Percentiles rank a stretch among this genome's conserved stretches.
Conservation (phyloP, 35 echinoderm and acorn worm species). For the Heliocidaris tuberculata region DNA sequence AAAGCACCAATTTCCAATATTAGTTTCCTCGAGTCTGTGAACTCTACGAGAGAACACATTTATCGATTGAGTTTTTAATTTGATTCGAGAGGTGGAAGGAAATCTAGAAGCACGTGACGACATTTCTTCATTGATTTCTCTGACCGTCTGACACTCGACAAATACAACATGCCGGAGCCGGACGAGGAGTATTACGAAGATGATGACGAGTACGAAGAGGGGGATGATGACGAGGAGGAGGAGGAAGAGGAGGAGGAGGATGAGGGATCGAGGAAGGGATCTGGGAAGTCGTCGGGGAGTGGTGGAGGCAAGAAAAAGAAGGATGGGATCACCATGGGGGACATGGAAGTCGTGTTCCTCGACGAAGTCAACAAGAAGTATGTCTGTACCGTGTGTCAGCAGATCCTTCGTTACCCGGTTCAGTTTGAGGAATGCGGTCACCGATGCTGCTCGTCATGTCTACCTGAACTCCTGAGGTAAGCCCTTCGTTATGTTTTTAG, state of each 20-base stretch:
- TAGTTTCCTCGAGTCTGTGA: background rate
- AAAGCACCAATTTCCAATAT: background rate
- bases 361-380: conserved; percentile 84
- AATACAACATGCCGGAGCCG: conserved; percentile 35
- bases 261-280: conserved; percentile 51
- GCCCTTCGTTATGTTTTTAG: background rate
- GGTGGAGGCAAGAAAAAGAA: conserved; percentile 56
- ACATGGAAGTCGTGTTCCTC: conserved; percentile 65
- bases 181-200: conserved; percentile 46
- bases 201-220: conserved; percentile 14
- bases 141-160: background rate
- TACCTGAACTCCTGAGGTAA: conserved; percentile 85
- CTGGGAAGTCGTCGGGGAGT: conserved; percentile 52
- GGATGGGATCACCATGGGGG: conserved; percentile 62
- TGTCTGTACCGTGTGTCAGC: conserved; percentile 81
- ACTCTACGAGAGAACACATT: background rate
- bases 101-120: background rate
- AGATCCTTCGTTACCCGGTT: conserved; percentile 91
- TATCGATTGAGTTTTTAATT: background rate
- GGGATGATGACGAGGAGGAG: conserved; percentile 18
- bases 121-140: background rate
- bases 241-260: conserved; percentile 39
- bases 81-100: background rate
- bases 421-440: conserved; percentile 97
- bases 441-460: conserved; percentile 81